Base-by-base conservation (phyloP, 2,797 vertebrate genomes). In the Malacoraja senta region DNA sequence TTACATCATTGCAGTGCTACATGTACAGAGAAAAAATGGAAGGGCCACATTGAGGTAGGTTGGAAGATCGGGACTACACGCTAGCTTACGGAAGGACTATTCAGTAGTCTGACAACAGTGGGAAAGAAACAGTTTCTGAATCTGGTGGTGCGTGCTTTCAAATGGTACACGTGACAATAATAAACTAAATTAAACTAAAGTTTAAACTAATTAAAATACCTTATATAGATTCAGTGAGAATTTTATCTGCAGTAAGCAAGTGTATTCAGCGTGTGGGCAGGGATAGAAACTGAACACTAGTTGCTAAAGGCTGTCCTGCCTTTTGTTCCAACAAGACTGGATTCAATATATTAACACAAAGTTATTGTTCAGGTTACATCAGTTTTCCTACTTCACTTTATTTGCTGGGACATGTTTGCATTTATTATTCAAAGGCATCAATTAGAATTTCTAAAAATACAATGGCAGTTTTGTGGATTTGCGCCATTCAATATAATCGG, bases 381-480 rank as follows among this genome's bases (percentile, higher is more conserved):
- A 74, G 68, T 9, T 53, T 19, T 3, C 29, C 90, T 7, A 29
- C 26, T 44, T 7, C 12, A 38, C 26, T 92, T 72, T 92, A 71
- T 92, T 17, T 68, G 35, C 38, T 9, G 38, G 68, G 76, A 90
- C 83, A 74, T 90, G 44, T 74, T 65, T 88, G 58, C 93, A 93
- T 93, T 44, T 58, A 93, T 93, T 93, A 93, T 93, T 88, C 68
- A 93, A 26, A 78, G 58, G 19, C 83, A 92, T 86, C 76, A 93
- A 93, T 86, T 93, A 86, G 38, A 83, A 61, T n/a, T 71, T 72
- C 63, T 58, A 93, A 88, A 88, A 72, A 88, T 90, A 93, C 80
- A 74, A 84, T 93, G 65, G 72, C 93, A 76, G 44, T 17, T 61
- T 76, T 38, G 29, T 86, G 71, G 93, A 19, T 77, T 71, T 12